Evolutionary conservation across 2,888 invertebrate species (phyloP), one percentile per base, ranked within the genome.

Genomic region (Geotrupes spiniger): DNA sequence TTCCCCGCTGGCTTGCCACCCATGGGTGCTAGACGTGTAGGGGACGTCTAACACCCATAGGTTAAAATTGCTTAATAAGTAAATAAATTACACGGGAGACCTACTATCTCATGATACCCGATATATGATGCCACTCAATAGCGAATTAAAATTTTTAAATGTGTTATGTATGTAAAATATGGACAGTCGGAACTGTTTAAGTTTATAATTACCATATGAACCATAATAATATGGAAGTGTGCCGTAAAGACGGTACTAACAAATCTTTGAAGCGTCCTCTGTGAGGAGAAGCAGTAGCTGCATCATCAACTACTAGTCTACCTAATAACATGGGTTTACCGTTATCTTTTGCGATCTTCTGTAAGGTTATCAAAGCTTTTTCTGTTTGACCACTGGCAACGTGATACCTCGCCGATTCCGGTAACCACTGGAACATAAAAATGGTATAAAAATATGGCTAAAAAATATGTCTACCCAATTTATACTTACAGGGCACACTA

Each of bases 351-450:
- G 95, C 94, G 58, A 94, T 85, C 75, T 89, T 82, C 74, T 91
- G 86, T 43, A 96, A 74, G 1, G 92, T 94, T 46, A 82, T 82
- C 46, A 92, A 71, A 0, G 95, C 95, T 72, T 87, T 87, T 49
- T 94, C 92, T 2, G 87, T 83, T 66, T 89, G 85, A 1, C 95
- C 95, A 60, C 87, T 84, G 0, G 92, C 87, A 25, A 94, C 89
- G 63, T 92, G 87, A 72, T 81, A 96, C 51, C 93, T 78, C 0
- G 93, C 92, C 51, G 94, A 94, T 72, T 96, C 95, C 15, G 96
- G 95, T 44, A 96, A 74, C 93, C 94, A 96, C 92, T 92, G 71
- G 40, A 78, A 77, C 37, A 47, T 21, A 21, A 21, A 21, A 21
- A 21, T 21, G 21, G n/a, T n/a, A n/a, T 21, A 6, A 21, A 21